Evolutionary conservation across 2,888 invertebrate genomes (phyloP).

Genomic region (Leucozona laternaria): DNA sequence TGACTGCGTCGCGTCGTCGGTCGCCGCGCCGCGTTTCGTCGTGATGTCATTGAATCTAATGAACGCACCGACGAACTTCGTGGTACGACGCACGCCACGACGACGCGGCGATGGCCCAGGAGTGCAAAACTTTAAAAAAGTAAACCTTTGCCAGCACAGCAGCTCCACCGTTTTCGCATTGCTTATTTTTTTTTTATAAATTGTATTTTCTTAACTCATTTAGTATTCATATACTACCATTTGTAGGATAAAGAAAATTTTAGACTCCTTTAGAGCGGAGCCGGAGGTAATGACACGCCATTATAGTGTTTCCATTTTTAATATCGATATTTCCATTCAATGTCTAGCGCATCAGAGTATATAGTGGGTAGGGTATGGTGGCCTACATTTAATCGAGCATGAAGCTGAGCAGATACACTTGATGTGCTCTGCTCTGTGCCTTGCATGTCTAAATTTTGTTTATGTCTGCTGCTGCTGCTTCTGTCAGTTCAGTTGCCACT

Average conservation of each 20-base stretch:
- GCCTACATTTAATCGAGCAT: slow-evolving; percentile 53
- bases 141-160: neutral
- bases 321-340: slow-evolving; percentile 59
- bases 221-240: slow-evolving; percentile 7
- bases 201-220: slow-evolving; percentile 5
- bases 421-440: slow-evolving; percentile 10
- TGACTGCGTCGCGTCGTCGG: neutral
- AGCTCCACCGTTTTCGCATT: neutral
- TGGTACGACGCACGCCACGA: neutral
- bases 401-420: slow-evolving; percentile 44
- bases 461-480: slow-evolving; percentile 4
- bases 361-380: neutral
- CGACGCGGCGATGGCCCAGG: neutral
- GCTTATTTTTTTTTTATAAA: neutral
- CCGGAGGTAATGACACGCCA: slow-evolving; percentile 46
- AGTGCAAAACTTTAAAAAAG: neutral
- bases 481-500: slow-evolving; percentile 11
- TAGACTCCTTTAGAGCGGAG: slow-evolving; percentile 19
- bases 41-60: slow-evolving; percentile 14
- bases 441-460: slow-evolving; percentile 18
- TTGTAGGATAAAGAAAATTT: slow-evolving; percentile 4
- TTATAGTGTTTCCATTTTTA: slow-evolving; percentile 48
- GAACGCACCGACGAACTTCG: neutral
- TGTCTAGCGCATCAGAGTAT: slow-evolving; percentile 46
- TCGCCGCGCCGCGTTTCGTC: no score